Base-by-base conservation (phyloP, 1,140 invertebrate genomes). In the Leptopilina clavipes region DNA sequence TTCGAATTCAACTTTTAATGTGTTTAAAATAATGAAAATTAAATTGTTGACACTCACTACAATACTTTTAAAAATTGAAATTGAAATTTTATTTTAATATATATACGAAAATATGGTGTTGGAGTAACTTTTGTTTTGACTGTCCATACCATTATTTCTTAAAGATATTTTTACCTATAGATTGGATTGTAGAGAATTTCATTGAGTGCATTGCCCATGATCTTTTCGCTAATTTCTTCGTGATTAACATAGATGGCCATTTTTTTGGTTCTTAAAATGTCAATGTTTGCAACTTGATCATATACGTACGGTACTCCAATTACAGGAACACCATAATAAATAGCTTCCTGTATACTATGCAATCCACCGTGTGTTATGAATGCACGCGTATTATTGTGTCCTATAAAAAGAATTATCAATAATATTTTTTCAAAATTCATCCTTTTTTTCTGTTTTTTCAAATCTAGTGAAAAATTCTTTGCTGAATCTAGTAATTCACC, bases 281-380 rank as follows among this genome's bases (percentile, higher is more conserved):
- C 59, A 5, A 65, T 22, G 31, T 65, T 65, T 7, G 25, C 11
- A 25, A 37, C 12, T 31, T 65, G 59, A n/a, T 65, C 59, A 12
- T 37, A 65, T 7, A 65, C 22, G 7, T 31, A 12, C 31, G 59
- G 59, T 14, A 65, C 25, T n/a, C 59, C 59, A 65, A 65, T 65
- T 7, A 65, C 25, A 7, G 59, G 59, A n/a, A 65, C 59, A 14
- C 22, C 59, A 14, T 1, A 65, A n/a, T 65, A 31, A n/a, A 65
- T 14, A 1, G 59, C 19, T 65, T 65, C 59, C 7, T 31, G 59
- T 31, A 65, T 31, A 22, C 59, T 65, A 7, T 65, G 59, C 5
- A 65, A 14, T 37, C 59, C 59, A n/a, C 59, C 59, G 5, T 65
- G 59, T 7, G 59, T 65, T 65, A 65, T 65, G 8, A 65, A 65